phyloP scores from a whole-genome alignment of 2,888 invertebrate species.

The Latheticus oryzae region DNA sequence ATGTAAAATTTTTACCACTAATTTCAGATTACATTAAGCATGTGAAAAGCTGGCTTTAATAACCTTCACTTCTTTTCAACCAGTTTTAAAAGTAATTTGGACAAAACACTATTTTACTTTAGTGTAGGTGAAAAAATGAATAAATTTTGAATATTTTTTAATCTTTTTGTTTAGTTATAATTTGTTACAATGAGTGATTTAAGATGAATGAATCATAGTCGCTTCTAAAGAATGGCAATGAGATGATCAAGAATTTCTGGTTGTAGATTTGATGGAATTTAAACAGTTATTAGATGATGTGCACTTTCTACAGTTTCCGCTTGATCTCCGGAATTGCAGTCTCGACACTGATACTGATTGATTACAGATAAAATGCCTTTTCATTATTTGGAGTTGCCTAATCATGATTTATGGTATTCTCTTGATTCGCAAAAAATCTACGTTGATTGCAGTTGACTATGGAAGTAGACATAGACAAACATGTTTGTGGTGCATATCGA shows the following conservation, averaged over 20 bases:
- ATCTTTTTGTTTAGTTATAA: too few relatives aligned
- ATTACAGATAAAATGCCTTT: slow-evolving; percentile 33
- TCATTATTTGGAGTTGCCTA: slow-evolving; percentile 28
- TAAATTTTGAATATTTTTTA: slow-evolving; percentile 15
- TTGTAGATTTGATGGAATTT: slow-evolving; percentile 17
- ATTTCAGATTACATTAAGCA: too few relatives aligned
- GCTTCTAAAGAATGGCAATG: slow-evolving; percentile 2
- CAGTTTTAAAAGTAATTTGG: too few relatives aligned
- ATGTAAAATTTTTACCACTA: too few relatives aligned
- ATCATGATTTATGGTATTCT: slow-evolving; percentile 34
- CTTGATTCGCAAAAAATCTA: slow-evolving; percentile 17
- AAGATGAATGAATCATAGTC: slow-evolving; percentile 16
- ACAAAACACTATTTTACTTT: too few relatives aligned
- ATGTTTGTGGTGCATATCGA: slow-evolving; percentile 22
- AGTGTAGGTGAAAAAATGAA: slow-evolving; percentile 19
- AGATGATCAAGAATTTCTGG: slow-evolving; percentile 9
- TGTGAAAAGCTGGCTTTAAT: too few relatives aligned
- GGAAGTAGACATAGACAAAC: slow-evolving; percentile 25
- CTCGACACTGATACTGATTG: slow-evolving; percentile 38
- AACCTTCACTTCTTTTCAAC: slow-evolving; percentile 11
- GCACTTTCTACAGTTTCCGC: slow-evolving; percentile 27
- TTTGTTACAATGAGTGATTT: not conserved
- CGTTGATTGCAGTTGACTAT: slow-evolving; percentile 8
- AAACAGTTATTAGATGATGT: slow-evolving; percentile 37
- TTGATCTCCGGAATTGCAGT: slow-evolving; percentile 23